A percentile compares a stretch with the other conserved stretches of the same genome.
Conservation (phyloP, 2,888 invertebrate genomes). For the Perizoma affinitatum region DNA sequence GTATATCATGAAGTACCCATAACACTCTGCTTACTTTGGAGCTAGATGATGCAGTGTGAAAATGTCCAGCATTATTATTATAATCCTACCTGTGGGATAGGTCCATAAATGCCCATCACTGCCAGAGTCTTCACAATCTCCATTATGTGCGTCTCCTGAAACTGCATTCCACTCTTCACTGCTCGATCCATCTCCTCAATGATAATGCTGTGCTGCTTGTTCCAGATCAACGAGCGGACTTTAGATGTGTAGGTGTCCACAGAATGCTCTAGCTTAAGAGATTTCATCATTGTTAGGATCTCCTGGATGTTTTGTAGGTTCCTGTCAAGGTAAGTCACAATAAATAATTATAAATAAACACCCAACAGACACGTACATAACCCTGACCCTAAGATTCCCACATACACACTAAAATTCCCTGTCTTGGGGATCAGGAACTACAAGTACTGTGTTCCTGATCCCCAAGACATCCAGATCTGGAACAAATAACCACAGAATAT, state of each 20-base stretch:
- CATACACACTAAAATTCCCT: too few relatives aligned
- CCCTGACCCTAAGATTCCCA: too few relatives aligned
- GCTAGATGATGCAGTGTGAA: too few relatives aligned
- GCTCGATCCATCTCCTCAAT: conserved; percentile 64
- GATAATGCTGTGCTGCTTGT: conserved; percentile 61
- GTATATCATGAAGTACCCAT: too few relatives aligned
- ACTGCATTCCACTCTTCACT: conserved; percentile 51
- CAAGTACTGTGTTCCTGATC: too few relatives aligned
- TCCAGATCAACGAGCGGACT: conserved; percentile 77
- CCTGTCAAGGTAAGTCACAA: conserved; percentile 42
- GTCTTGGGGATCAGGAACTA: too few relatives aligned
- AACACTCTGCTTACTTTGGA: too few relatives aligned
- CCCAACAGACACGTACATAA: too few relatives aligned
- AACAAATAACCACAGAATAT: too few relatives aligned
- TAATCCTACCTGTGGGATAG: conserved; percentile 58
- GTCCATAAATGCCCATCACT: conserved; percentile 46
- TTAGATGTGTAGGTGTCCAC: conserved; percentile 78
- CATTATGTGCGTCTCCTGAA: conserved; percentile 75
- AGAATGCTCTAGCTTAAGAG: conserved; percentile 76
- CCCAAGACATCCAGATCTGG: too few relatives aligned
- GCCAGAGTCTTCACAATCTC: conserved; percentile 74
- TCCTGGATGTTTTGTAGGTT: conserved; percentile 70
- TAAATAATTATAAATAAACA: conserved; percentile 6
- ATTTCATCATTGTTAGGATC: conserved; percentile 84
- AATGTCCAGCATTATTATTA: too few relatives aligned